Percentiles rank a stretch among this genome's conserved stretches.
These are phyloP conservation scores for Mormyrus iriodes DNA, from an alignment of 2,113 vertebrate genomes.

Conservation along the genomic window DNA sequence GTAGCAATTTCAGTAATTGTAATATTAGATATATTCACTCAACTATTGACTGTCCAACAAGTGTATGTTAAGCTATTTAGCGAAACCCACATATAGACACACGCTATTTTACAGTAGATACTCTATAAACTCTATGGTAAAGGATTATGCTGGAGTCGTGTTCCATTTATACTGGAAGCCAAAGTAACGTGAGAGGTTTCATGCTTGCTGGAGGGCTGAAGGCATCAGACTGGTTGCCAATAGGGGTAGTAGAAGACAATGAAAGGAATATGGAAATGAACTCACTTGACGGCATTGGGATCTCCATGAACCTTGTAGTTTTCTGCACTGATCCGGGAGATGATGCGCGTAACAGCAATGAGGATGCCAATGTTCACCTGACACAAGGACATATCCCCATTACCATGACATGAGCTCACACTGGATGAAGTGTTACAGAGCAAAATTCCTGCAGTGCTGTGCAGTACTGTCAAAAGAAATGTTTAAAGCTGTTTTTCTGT, in stretches of 20 bases:
- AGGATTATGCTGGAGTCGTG: not conserved
- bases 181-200: not conserved
- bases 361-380: slow-evolving; percentile 92
- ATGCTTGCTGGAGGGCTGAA: not conserved
- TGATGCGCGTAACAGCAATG: slow-evolving; percentile 86
- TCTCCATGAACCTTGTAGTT: slow-evolving; percentile 88
- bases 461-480: too few relatives aligned
- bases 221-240: not conserved
- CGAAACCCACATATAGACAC: not conserved
- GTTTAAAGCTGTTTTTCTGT: too few relatives aligned
- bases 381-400: not conserved
- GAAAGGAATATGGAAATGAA: slow-evolving; percentile 3
- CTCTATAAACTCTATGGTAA: not conserved
- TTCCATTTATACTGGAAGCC: not conserved
- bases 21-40: not conserved
- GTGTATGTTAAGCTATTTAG: not conserved
- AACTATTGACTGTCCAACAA: not conserved
- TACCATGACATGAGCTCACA: not conserved
- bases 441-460: not conserved
- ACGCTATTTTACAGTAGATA: too few relatives aligned
- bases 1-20: not conserved
- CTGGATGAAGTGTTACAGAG: not conserved
- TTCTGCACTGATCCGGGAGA: slow-evolving; percentile 88
- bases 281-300: slow-evolving; percentile 87
- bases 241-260: not conserved